Evolutionary conservation across 2,888 invertebrate genomes (phyloP).

Genomic region (Seira ritae): DNA sequence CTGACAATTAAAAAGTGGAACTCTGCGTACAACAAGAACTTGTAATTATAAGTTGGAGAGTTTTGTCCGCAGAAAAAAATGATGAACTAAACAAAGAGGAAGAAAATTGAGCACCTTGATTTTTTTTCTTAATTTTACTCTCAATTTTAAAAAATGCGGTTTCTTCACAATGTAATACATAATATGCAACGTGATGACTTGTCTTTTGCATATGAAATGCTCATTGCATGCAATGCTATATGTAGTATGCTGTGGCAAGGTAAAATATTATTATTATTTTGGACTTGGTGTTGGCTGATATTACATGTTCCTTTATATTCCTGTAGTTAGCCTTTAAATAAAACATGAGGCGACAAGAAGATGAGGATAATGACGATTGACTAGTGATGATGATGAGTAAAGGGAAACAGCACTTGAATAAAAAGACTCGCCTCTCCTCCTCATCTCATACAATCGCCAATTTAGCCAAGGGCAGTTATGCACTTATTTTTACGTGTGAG

Average conservation of each 20-base stretch:
- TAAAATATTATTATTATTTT: too few species aligned
- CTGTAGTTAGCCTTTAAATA: slow-evolving; percentile 28
- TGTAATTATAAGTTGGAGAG: too few species aligned
- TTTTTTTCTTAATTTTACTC: slow-evolving; percentile 26
- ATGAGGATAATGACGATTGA: slow-evolving; percentile 15
- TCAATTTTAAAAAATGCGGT: too few species aligned
- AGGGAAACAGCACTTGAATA: slow-evolving; percentile 31
- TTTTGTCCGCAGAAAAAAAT: too few species aligned
- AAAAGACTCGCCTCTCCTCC: slow-evolving; percentile 22
- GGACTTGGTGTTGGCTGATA: too few species aligned
- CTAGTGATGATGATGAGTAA: background rate
- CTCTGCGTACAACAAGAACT: background rate
- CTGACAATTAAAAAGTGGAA: slow-evolving; percentile 56
- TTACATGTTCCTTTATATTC: background rate
- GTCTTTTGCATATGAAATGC: too few species aligned
- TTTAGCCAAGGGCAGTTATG: slow-evolving; percentile 55
- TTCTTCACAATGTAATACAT: too few species aligned
- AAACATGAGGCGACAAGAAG: slow-evolving; percentile 38
- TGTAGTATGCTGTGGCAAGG: too few species aligned
- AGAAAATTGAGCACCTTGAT: slow-evolving; percentile 42
- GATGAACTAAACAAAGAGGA: background rate
- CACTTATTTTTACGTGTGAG: slow-evolving; percentile 28
- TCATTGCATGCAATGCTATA: too few species aligned
- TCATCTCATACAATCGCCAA: slow-evolving; percentile 18
- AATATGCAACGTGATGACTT: too few species aligned